These are phyloP conservation scores for Penaeus japonicus DNA, from an alignment of 1,140 invertebrate species.

Conservation along the genomic window DNA sequence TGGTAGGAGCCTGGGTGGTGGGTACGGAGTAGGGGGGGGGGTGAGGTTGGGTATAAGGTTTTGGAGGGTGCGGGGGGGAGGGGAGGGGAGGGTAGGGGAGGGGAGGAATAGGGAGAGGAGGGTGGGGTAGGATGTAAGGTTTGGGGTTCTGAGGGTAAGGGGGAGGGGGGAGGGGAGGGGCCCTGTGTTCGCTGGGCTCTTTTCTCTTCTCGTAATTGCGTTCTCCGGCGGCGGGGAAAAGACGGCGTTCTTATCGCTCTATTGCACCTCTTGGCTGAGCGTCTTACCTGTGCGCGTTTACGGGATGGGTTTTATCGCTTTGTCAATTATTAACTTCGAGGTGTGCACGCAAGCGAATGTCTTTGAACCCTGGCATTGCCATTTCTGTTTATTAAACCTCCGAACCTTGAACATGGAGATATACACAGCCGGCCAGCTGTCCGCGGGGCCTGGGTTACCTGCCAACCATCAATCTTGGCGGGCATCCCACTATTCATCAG, in stretches of 20 bases:
- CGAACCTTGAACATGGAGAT: not conserved
- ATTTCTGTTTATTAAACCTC: conserved; percentile 15
- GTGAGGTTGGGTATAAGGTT: not conserved
- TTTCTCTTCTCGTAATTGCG: too few species aligned
- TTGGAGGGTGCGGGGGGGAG: not conserved
- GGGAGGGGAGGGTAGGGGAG: not conserved
- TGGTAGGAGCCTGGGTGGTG: not conserved
- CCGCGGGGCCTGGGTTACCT: conserved; percentile 32
- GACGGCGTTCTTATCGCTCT: too few species aligned
- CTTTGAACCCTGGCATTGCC: not conserved
- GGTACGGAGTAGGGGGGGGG: not conserved
- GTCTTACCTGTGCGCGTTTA: too few species aligned
- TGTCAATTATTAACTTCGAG: not conserved
- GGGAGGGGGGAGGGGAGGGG: not conserved
- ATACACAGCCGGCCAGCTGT: conserved; percentile 27
- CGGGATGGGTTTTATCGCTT: too few species aligned
- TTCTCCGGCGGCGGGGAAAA: too few species aligned
- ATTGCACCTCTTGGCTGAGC: too few species aligned
- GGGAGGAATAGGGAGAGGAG: not conserved
- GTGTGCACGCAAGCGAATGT: not conserved
- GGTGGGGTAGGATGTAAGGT: not conserved
- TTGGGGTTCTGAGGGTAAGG: not conserved
- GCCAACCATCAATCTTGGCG: conserved; percentile 39
- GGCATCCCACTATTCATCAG: conserved; percentile 43
- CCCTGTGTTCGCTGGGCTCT: not conserved